Evolutionary conservation across 1,140 invertebrate species (phyloP).

Genomic region (Araneus ventricosus): DNA sequence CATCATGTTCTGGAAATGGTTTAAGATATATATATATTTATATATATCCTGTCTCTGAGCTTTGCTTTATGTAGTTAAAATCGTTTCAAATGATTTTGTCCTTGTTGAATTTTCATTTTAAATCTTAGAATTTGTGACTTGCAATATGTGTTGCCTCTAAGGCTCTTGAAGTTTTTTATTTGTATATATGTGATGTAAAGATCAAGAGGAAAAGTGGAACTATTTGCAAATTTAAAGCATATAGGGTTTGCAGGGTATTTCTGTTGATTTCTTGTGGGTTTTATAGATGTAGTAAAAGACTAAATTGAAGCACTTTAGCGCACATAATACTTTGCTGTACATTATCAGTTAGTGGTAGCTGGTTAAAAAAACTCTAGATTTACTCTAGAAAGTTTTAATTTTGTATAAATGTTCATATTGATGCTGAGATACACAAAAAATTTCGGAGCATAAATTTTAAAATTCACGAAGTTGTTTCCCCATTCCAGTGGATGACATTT

Average conservation of each 20-base stretch:
- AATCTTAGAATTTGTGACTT: conserved; percentile 33
- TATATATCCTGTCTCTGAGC: conserved; percentile 55
- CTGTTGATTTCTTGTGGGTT: conserved; percentile 37
- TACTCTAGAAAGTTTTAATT: conserved; percentile 44
- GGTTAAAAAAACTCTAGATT: conserved; percentile 32
- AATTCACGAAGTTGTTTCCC: not conserved
- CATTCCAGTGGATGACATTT: not conserved
- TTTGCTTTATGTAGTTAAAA: conserved; percentile 60
- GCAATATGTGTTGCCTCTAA: conserved; percentile 52
- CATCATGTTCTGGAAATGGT: conserved; percentile 58
- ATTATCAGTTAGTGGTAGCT: conserved; percentile 58
- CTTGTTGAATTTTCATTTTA: conserved; percentile 39
- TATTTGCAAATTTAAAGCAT: conserved; percentile 62
- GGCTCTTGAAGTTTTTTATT: conserved; percentile 50
- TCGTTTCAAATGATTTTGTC: conserved; percentile 47
- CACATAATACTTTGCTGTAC: conserved; percentile 58
- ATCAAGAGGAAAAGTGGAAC: conserved; percentile 65
- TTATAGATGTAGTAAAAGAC: conserved; percentile 28
- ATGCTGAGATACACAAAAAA: not conserved
- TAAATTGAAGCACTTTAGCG: conserved; percentile 52
- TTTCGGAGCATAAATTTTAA: not conserved
- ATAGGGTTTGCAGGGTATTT: conserved; percentile 67
- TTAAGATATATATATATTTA: conserved; percentile 67
- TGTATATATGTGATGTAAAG: conserved; percentile 69
- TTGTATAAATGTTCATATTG: conserved; percentile 46